These are phyloP conservation scores for Drosophila biarmipes DNA, from an alignment of 1,140 invertebrate genomes.

Conservation along the genomic window DNA sequence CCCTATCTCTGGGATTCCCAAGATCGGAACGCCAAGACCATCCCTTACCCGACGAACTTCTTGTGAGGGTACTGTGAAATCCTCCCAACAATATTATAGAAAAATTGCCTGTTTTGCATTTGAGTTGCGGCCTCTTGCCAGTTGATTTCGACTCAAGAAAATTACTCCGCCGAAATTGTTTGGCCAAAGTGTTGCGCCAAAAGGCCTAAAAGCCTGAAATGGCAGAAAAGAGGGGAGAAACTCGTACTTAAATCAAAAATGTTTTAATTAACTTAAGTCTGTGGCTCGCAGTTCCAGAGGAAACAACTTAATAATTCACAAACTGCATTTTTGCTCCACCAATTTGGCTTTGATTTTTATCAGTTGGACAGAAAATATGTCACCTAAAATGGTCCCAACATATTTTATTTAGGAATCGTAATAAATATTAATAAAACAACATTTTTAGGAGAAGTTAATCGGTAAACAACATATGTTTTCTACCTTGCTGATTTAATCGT, in stretches of 20 bases:
- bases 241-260: conserved; percentile 76
- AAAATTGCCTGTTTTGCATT: conserved; percentile 77
- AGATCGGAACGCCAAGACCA: not conserved
- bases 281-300: conserved; percentile 3
- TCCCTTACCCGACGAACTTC: not conserved
- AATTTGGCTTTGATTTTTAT: conserved; percentile 2
- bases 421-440: not conserved
- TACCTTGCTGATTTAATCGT: not conserved
- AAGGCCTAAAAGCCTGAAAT: conserved; percentile 34
- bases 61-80: conserved; percentile 23
- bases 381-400: not conserved
- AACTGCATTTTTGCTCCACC: conserved; percentile 22
- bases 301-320: conserved; percentile 80
- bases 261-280: conserved; percentile 75
- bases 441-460: not conserved
- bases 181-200: conserved; percentile 64
- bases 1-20: conserved; percentile 21
- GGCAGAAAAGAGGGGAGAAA: conserved; percentile 24
- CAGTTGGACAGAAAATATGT: conserved; percentile 16
- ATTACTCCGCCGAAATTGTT: conserved; percentile 73
- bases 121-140: conserved; percentile 57
- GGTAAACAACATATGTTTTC: not conserved
- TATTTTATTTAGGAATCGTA: not conserved
- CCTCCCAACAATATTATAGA: conserved; percentile 28
- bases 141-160: conserved; percentile 66